Evolutionary conservation across 2,888 invertebrate genomes (phyloP).

Genomic region (Eretmocerus hayati): DNA sequence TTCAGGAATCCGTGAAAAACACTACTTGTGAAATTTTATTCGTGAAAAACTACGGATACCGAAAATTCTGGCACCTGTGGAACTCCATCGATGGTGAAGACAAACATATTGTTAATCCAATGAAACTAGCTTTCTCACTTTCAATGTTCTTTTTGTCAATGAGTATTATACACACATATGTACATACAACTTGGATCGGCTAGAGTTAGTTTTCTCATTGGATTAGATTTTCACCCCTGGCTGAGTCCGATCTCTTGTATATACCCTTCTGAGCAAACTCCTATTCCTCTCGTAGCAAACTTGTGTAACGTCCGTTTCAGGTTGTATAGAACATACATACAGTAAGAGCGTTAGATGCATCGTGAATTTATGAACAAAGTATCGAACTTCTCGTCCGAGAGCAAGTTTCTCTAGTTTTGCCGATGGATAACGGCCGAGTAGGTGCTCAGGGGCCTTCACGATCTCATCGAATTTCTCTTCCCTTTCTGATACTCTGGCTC

Average conservation of each 20-base stretch:
- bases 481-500: background rate
- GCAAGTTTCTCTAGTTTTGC: slow-evolving; percentile 20
- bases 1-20: no score
- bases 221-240: slow-evolving; percentile 19
- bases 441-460: slow-evolving; percentile 17
- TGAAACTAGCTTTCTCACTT: slow-evolving; percentile 10
- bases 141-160: background rate
- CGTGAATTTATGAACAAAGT: slow-evolving; percentile 23
- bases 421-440: slow-evolving; percentile 20
- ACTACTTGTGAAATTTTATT: no score
- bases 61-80: no score
- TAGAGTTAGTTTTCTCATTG: slow-evolving; percentile 15
- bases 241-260: background rate
- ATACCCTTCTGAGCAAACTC: background rate
- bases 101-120: slow-evolving; percentile 15
- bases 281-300: slow-evolving; percentile 6
- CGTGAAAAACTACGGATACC: no score
- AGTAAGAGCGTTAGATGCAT: slow-evolving; percentile 18
- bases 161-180: no score
- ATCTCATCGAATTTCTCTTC: slow-evolving; percentile 12
- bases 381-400: slow-evolving; percentile 19
- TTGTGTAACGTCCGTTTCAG: slow-evolving; percentile 3
- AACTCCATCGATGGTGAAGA: no score
- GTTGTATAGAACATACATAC: no score
- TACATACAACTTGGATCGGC: slow-evolving; percentile 16